Evolutionary conservation across 2,888 invertebrate species (phyloP), one percentile per base, ranked within the genome.

Genomic region (Drosophila conformis): DNA sequence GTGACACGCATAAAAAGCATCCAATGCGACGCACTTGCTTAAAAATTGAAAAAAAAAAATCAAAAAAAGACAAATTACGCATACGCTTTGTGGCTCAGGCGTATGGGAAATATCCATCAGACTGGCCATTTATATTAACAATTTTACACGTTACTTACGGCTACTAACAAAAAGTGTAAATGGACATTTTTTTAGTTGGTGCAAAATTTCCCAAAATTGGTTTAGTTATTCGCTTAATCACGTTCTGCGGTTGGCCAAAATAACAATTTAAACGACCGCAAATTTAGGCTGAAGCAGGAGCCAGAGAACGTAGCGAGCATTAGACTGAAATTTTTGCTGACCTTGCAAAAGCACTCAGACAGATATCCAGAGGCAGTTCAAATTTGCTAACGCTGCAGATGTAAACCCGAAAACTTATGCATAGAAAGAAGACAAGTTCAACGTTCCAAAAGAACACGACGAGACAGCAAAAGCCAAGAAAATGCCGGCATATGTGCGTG

Each of bases 381-480:
- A 80, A 87, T 56, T 80, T 65, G 83, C 75, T 46, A 63, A 72
- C 83, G 73, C 69, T 54, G 76, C 87, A 76, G 54, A 81, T 59
- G 48, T 51, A 69, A 57, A 51, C 33, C 53, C 67, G 33, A 65
- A 78, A 79, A 69, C 69, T 76, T 76, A 61, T 80, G 72, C 76
- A 72, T 46, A 56, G 69, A 59, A 61, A 31, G 57, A 54, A 68
- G 72, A 74, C 86, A 80, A 78, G 84, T 85, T 85, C 86, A 85
- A 83, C 83, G 86, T 74, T 71, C 86, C 81, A 80, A 88, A 75
- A 84, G 82, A 74, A 88, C 81, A 80, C 65, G 80, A 63, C 86
- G 73, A 83, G 83, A 83, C 88, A 76, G 83, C 69, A 66, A 53
- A 68, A 73, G 80, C 76, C 69, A 73, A 73, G 76, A 69, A 76